Conservation (phyloP, 2,113 vertebrate species). For the Catharus minimus region DNA sequence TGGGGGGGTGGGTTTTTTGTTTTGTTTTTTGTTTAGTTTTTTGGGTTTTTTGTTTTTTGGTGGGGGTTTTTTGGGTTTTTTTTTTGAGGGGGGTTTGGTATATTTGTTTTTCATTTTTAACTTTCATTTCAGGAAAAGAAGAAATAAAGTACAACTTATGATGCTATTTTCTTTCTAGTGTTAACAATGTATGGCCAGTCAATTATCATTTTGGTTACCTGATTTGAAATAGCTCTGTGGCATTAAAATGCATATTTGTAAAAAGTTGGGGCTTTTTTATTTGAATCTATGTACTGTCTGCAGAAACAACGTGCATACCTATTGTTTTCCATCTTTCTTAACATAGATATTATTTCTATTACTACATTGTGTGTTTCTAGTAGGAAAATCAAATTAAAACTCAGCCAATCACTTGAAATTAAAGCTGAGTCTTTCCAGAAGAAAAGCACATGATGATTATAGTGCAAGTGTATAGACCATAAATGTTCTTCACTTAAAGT, state of each 20-base stretch:
- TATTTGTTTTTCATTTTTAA: too few species aligned
- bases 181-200: not conserved
- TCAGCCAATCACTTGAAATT: not conserved
- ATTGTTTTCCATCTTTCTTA: not conserved
- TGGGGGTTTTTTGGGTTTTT: too few species aligned
- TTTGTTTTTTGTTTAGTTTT: too few species aligned
- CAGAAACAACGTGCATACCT: not conserved
- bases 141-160: not conserved
- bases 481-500: not conserved
- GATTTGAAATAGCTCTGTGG: not conserved
- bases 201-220: not conserved
- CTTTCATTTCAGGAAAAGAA: not conserved
- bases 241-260: not conserved
- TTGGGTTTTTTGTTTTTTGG: too few species aligned
- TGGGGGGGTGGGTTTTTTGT: not conserved
- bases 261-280: not conserved
- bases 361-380: accelerated
- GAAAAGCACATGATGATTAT: not conserved
- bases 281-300: not conserved
- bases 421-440: not conserved
- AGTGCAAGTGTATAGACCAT: not conserved
- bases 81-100: too few species aligned
- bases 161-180: not conserved
- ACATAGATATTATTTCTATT: not conserved
- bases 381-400: not conserved